phyloP scores from a whole-genome alignment of 2,888 invertebrate genomes.

The Acrocyrtus sp. region DNA sequence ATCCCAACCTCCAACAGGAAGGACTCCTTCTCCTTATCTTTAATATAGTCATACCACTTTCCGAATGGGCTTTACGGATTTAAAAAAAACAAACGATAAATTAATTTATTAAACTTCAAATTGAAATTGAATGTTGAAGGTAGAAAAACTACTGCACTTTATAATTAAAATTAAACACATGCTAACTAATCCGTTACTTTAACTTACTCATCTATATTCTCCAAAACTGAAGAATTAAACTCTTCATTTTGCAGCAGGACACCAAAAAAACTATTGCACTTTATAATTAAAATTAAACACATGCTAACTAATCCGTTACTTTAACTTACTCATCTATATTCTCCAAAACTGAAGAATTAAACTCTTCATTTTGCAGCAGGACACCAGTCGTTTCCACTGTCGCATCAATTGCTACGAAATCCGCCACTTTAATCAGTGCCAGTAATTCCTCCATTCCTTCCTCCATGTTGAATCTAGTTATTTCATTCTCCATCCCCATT shows the following conservation, averaged over 20 bases:
- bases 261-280: constrained; percentile 9
- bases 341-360: constrained; percentile 18
- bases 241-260: constrained; percentile 30
- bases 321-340: background rate
- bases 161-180: background rate
- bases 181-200: no score
- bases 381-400: constrained; percentile 49
- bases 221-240: constrained; percentile 13
- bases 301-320: no score
- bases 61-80: constrained; percentile 10
- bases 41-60: constrained; percentile 40
- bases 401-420: constrained; percentile 47
- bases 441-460: constrained; percentile 19
- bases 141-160: background rate
- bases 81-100: constrained; percentile 5
- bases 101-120: background rate
- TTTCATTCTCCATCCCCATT: constrained; percentile 31
- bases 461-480: constrained; percentile 31
- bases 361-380: constrained; percentile 24
- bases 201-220: background rate
- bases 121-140: background rate
- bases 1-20: constrained; percentile 43
- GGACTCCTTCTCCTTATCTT: constrained; percentile 8
- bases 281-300: background rate
- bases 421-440: constrained; percentile 15